Evolutionary conservation across 2,888 invertebrate genomes (phyloP).

Genomic region (Eupithecia vulgata): DNA sequence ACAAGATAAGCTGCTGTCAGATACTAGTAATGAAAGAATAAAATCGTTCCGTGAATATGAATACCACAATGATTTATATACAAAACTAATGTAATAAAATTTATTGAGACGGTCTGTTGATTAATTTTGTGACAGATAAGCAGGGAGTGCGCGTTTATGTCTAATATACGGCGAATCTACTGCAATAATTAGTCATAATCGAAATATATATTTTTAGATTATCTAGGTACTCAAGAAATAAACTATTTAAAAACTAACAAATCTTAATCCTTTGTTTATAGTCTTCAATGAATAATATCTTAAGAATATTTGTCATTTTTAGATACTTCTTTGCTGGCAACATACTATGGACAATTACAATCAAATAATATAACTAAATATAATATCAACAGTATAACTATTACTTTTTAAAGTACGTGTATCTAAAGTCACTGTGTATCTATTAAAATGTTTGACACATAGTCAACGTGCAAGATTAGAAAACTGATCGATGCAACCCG

Average conservation of each 20-base stretch:
- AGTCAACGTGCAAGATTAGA: background rate
- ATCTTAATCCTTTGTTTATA: too few species aligned
- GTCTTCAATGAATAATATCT: too few species aligned
- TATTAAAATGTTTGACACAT: background rate
- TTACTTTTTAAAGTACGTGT: too few species aligned
- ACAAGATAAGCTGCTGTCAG: background rate
- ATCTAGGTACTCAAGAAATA: too few species aligned
- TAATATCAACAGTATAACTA: background rate
- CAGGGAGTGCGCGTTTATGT: constrained; percentile 29
- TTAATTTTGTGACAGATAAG: background rate
- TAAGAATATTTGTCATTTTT: too few species aligned
- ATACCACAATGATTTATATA: too few species aligned
- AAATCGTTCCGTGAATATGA: background rate
- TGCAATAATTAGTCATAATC: background rate
- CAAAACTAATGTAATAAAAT: too few species aligned
- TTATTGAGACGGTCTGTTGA: background rate
- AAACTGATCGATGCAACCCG: background rate
- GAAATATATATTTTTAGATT: background rate
- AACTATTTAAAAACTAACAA: too few species aligned
- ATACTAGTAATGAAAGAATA: background rate
- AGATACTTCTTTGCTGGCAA: too few species aligned
- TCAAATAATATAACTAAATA: too few species aligned
- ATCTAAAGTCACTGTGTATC: background rate
- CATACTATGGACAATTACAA: too few species aligned
- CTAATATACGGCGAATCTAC: constrained; percentile 15